Evolutionary conservation across 2,888 invertebrate genomes (phyloP).

Genomic region (Sylvicola fuscatus): DNA sequence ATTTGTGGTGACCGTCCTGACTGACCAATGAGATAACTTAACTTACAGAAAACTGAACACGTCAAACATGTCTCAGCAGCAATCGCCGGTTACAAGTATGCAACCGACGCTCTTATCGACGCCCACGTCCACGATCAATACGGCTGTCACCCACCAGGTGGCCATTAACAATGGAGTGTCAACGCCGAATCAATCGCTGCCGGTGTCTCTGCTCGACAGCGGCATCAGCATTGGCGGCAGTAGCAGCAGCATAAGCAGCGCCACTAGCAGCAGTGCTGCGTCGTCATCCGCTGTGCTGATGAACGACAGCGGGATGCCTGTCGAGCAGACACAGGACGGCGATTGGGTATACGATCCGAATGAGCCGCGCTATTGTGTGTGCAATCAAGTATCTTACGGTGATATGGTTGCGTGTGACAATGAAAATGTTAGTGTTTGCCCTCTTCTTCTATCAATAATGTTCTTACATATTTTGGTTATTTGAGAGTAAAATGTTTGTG

Average conservation of each 20-base stretch:
- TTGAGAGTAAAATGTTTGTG: slow-evolving; percentile 10
- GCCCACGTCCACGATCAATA: background rate
- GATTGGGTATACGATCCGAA: slow-evolving; percentile 93
- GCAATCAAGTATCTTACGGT: slow-evolving; percentile 93
- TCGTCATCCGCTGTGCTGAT: slow-evolving; percentile 9
- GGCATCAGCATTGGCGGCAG: slow-evolving; percentile 3
- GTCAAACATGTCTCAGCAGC: background rate
- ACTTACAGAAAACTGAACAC: too few relatives aligned
- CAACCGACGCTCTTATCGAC: background rate
- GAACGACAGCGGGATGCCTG: slow-evolving; percentile 18
- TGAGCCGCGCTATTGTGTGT: slow-evolving; percentile 89
- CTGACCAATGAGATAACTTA: too few relatives aligned
- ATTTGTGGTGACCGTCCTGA: too few relatives aligned
- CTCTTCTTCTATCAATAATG: background rate
- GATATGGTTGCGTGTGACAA: slow-evolving; percentile 99
- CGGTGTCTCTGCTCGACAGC: slow-evolving; percentile 2
- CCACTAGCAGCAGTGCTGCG: background rate
- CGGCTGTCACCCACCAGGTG: slow-evolving; percentile 1
- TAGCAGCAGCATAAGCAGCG: background rate
- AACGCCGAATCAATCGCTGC: background rate
- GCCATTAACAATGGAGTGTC: background rate
- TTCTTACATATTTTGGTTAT: slow-evolving; percentile 3
- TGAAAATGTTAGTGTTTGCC: slow-evolving; percentile 53
- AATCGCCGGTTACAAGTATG: background rate
- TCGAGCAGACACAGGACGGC: slow-evolving; percentile 32